Conservation (phyloP, 2,113 vertebrate genomes). For the Anguilla japonica region DNA sequence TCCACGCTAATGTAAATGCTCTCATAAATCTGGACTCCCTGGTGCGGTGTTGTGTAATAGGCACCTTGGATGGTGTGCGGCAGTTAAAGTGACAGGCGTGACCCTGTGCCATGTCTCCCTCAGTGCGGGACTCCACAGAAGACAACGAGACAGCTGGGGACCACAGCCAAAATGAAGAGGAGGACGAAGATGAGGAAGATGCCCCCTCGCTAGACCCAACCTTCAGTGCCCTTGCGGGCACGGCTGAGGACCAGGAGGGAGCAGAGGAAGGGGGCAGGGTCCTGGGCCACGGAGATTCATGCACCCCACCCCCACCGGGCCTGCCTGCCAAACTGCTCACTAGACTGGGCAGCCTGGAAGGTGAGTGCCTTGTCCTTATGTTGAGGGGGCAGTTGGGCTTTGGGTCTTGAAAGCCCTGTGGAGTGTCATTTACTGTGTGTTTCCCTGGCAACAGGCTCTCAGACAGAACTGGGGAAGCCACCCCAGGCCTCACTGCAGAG, state of each 20-base stretch:
- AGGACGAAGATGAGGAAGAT: constrained; percentile 46
- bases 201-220: constrained; percentile 35
- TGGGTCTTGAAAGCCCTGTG: background rate
- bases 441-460: constrained; percentile 50
- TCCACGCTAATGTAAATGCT: background rate
- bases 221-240: constrained; percentile 36
- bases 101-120: background rate
- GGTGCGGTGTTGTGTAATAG: background rate
- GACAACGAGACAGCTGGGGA: constrained; percentile 54
- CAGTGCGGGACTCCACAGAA: constrained; percentile 61
- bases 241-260: constrained; percentile 48
- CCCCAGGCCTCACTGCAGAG: constrained; percentile 74
- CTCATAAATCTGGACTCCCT: background rate
- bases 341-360: constrained; percentile 69
- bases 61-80: background rate
- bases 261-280: constrained; percentile 22
- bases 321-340: constrained; percentile 65
- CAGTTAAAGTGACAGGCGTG: background rate
- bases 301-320: constrained; percentile 62
- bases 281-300: constrained; percentile 50
- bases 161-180: constrained; percentile 53
- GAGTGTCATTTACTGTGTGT: background rate
- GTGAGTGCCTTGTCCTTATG: constrained; percentile 50
- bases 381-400: background rate
- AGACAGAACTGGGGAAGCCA: constrained; percentile 70